phyloP scores from a whole-genome alignment of 2,888 invertebrate genomes.

The Nomada goodeniana region DNA sequence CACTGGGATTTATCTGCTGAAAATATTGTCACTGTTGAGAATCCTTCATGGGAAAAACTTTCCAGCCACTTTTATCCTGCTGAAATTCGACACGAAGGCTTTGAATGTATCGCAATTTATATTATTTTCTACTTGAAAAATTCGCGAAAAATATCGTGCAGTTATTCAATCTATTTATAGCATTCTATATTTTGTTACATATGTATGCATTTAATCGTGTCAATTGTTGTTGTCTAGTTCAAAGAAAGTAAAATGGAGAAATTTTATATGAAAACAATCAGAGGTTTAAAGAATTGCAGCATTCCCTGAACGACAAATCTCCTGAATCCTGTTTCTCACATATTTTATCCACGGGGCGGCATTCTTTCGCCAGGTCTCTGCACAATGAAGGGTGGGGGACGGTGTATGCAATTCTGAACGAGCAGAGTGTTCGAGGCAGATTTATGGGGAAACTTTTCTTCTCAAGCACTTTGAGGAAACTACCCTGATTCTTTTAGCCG shows the following conservation, averaged over 20 bases:
- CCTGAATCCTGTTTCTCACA: slow-evolving; percentile 10
- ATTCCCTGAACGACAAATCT: neutral
- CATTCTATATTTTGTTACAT: too few species aligned
- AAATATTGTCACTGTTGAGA: neutral
- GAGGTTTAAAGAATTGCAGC: neutral
- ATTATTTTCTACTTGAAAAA: too few species aligned
- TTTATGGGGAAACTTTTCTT: slow-evolving; percentile 60
- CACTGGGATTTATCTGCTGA: slow-evolving; percentile 13
- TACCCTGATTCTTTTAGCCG: slow-evolving; percentile 53
- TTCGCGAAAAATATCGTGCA: too few species aligned
- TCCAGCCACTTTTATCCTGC: neutral
- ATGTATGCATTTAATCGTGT: too few species aligned
- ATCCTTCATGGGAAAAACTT: neutral
- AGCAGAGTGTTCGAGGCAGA: slow-evolving; percentile 37
- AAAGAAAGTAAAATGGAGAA: neutral
- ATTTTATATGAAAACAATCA: neutral
- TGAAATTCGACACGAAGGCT: too few species aligned
- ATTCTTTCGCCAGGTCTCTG: slow-evolving; percentile 18
- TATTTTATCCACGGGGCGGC: slow-evolving; percentile 26
- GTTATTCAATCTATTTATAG: too few species aligned
- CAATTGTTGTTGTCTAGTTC: too few species aligned
- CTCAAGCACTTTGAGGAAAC: slow-evolving; percentile 37
- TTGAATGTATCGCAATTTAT: too few species aligned
- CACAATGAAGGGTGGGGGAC: slow-evolving; percentile 2
- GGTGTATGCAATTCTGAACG: slow-evolving; percentile 38